Percentiles rank a stretch among this genome's conserved stretches.
phyloP scores from a whole-genome alignment of 1,140 invertebrate genomes.

The Polypedilum pembai region DNA sequence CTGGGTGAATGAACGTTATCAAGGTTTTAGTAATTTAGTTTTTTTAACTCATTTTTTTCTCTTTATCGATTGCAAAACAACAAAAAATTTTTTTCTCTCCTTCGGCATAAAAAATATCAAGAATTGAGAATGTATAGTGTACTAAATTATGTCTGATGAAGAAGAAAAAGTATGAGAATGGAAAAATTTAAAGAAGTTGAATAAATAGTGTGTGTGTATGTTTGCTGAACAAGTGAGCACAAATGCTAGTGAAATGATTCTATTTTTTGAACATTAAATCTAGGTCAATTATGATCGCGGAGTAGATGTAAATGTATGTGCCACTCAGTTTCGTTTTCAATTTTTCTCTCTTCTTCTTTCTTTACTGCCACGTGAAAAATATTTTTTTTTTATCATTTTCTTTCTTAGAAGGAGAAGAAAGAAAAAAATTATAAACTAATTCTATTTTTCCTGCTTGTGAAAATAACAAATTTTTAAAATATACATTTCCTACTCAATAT shows the following conservation, averaged over 20 bases:
- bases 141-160: no score
- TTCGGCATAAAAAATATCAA: background rate
- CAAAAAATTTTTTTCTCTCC: background rate
- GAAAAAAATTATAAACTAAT: no score
- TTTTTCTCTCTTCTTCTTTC: background rate
- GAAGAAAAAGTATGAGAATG: no score
- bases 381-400: background rate
- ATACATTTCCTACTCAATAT: background rate
- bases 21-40: constrained; percentile 13
- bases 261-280: constrained; percentile 1
- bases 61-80: constrained; percentile 13
- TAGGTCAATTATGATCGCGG: constrained; percentile 26
- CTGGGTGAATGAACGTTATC: constrained; percentile 16
- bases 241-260: background rate
- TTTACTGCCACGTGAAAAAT: background rate
- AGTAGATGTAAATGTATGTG: constrained; percentile 15
- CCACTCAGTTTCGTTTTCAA: background rate
- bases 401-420: background rate
- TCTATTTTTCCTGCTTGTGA: no score
- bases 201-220: no score
- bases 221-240: background rate
- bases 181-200: no score
- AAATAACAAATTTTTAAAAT: background rate
- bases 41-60: background rate
- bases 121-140: background rate